A percentile compares a stretch with the other conserved stretches of the same genome.
Conservation (phyloP, 2,113 vertebrate genomes). For the Gasterosteus aculeatus region DNA sequence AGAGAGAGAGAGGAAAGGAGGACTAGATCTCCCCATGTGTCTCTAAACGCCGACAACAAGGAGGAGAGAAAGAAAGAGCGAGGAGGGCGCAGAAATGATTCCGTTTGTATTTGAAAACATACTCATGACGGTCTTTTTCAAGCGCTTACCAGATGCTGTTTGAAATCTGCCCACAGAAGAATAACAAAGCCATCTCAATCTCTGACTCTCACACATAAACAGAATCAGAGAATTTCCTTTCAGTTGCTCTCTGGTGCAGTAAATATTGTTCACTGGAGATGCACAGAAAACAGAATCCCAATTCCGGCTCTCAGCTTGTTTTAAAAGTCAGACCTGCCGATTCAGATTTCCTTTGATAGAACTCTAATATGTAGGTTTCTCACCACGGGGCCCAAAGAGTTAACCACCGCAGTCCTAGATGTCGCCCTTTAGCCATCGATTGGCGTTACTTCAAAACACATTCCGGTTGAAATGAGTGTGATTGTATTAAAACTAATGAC, state of each 20-base stretch:
- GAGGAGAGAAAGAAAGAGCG: constrained; percentile 49
- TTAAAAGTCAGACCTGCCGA: not conserved
- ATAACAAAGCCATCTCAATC: constrained; percentile 65
- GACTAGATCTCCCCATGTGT: constrained; percentile 73
- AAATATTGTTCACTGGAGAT: constrained; percentile 40
- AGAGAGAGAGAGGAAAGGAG: constrained; percentile 55
- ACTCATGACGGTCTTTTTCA: constrained; percentile 71
- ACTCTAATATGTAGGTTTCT: not conserved
- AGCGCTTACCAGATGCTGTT: constrained; percentile 83
- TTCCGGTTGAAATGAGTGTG: not conserved
- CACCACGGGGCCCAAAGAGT: not conserved
- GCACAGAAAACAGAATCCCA: not conserved
- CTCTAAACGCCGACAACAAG: constrained; percentile 74
- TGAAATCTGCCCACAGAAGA: constrained; percentile 81
- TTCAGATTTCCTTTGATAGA: not conserved
- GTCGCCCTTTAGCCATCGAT: not conserved
- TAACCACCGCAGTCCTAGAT: not conserved
- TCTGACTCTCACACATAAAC: constrained; percentile 51
- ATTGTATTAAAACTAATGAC: not conserved
- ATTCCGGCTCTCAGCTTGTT: not conserved
- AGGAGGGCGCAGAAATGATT: constrained; percentile 68
- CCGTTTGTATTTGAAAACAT: constrained; percentile 78
- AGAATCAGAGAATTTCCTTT: constrained; percentile 59
- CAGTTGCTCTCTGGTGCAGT: constrained; percentile 46
- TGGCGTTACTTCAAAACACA: not conserved